Evolutionary conservation across 2,113 vertebrate species (phyloP).

Genomic region (Phaethon lepturus): DNA sequence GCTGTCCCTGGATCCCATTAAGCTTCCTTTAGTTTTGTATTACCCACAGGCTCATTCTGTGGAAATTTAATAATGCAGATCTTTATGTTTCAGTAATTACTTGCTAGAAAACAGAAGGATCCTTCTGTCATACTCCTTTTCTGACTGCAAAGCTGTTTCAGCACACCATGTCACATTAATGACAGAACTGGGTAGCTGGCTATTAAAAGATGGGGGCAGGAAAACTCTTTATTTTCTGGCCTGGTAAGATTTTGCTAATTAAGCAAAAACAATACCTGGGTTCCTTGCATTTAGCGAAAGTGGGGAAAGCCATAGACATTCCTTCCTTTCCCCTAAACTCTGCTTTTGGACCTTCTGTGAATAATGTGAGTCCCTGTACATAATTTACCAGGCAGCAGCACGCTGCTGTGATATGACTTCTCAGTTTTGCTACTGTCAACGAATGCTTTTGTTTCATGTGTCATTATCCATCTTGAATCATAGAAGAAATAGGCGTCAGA

Average conservation of each 20-base stretch:
- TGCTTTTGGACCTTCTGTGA: not conserved
- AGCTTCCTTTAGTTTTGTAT: not conserved
- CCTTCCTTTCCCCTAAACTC: not conserved
- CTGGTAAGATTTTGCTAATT: not conserved
- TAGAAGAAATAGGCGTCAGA: not conserved
- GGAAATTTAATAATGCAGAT: slow-evolving; percentile 22
- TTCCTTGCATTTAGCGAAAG: not conserved
- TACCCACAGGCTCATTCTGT: not conserved
- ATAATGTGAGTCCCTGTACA: too few relatives aligned
- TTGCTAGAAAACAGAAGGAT: not conserved
- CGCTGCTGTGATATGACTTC: not conserved
- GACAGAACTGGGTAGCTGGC: not conserved
- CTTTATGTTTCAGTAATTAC: slow-evolving; percentile 5
- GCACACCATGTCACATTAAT: not conserved
- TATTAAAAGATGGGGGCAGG: not conserved
- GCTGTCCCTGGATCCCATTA: not conserved
- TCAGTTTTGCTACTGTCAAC: not conserved
- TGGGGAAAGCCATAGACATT: not conserved
- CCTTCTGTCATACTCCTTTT: not conserved
- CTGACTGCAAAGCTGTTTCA: not conserved
- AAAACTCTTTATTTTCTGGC: not conserved
- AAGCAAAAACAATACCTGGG: not conserved
- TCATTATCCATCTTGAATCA: not conserved
- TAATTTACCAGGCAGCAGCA: not conserved
- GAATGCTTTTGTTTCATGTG: not conserved